A percentile compares a stretch with the other conserved stretches of the same genome.
Conservation (phyloP, 2,888 invertebrate genomes). For the Cyaniris semiargus region DNA sequence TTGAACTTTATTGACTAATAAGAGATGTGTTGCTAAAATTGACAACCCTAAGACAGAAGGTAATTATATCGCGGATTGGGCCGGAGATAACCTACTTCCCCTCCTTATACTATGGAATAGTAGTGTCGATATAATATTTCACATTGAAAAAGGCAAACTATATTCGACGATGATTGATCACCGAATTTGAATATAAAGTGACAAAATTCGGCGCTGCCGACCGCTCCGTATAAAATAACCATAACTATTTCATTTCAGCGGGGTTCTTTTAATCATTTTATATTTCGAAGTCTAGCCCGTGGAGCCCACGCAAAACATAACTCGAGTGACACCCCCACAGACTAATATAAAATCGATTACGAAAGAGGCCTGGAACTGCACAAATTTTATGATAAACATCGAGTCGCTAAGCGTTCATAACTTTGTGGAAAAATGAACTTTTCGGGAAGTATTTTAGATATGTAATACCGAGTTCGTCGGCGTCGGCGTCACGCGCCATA, state of each 20-base stretch:
- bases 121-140: background rate
- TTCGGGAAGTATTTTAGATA: background rate
- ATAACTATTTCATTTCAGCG: conserved; percentile 4
- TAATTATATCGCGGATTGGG: no score
- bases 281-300: background rate
- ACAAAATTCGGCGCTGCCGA: background rate
- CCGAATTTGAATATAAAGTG: background rate
- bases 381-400: background rate
- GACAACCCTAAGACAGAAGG: no score
- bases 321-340: background rate
- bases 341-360: conserved; percentile 14
- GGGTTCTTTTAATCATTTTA: background rate
- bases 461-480: background rate
- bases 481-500: background rate
- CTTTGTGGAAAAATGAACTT: background rate
- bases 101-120: no score
- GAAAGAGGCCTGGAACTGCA: background rate
- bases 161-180: background rate
- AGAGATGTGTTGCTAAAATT: no score
- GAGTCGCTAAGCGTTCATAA: background rate
- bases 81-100: no score
- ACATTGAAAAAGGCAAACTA: background rate
- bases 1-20: no score
- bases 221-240: conserved; percentile 1
- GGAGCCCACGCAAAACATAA: background rate